phyloP scores from a whole-genome alignment of 37 sponge, comb jelly and placozoan genomes.

The Petrosia ficiformis region DNA sequence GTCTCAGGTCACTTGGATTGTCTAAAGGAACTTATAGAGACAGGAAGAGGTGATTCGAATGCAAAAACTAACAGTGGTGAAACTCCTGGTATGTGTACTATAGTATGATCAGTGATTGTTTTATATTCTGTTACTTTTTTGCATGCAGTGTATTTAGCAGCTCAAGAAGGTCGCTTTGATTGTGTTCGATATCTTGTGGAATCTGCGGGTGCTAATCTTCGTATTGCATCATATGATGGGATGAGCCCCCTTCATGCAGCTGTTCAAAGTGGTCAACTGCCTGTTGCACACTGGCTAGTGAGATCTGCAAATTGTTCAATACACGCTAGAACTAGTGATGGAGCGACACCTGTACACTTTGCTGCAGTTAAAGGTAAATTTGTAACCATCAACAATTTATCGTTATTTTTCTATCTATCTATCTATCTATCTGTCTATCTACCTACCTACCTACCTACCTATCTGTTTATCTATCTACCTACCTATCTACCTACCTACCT shows the following conservation, averaged over 20 bases:
- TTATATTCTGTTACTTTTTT: neutral
- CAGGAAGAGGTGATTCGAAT: conserved; percentile 54
- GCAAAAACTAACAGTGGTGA: conserved; percentile 73
- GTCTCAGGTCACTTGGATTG: conserved; percentile 63
- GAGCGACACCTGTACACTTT: conserved; percentile 92
- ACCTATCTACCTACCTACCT: too few species aligned
- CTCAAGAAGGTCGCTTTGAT: conserved; percentile 87
- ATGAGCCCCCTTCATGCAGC: conserved; percentile 93
- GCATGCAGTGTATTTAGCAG: conserved; percentile 80
- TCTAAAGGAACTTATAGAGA: conserved; percentile 40
- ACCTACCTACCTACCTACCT: too few species aligned
- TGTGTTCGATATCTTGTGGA: conserved; percentile 78
- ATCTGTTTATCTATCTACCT: too few species aligned
- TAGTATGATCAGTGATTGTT: neutral
- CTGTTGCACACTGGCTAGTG: conserved; percentile 79
- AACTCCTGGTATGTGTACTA: conserved; percentile 71
- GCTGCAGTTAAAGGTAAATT: conserved; percentile 88
- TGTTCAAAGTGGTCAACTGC: conserved; percentile 73
- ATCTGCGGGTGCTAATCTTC: conserved; percentile 50
- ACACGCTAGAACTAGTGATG: conserved; percentile 64
- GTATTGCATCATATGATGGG: conserved; percentile 67
- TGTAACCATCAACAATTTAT: neutral
- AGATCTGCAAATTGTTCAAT: conserved; percentile 61
- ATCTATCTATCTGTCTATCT: too few species aligned
- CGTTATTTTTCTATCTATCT: too few species aligned